A percentile compares a stretch with the other conserved stretches of the same genome.
These are phyloP conservation scores for Cavia aperea DNA, from an alignment of 2,113 vertebrate genomes.

Conservation along the genomic window DNA sequence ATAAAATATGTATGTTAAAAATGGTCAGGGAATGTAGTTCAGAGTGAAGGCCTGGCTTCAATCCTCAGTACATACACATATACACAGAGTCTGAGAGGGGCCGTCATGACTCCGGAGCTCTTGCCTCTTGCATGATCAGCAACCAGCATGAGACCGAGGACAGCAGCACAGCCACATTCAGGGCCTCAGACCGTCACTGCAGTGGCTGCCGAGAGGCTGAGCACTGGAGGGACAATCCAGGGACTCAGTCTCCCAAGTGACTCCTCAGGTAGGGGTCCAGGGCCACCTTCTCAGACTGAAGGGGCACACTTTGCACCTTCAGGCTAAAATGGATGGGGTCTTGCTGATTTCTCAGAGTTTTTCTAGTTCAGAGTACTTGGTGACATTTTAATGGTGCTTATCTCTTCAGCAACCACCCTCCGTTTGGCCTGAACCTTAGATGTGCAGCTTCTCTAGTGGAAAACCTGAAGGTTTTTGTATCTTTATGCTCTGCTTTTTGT, in stretches of 20 bases:
- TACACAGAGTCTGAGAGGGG: neutral
- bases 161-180: neutral
- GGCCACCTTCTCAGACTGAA: neutral
- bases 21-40: neutral
- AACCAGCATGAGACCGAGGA: neutral
- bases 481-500: neutral
- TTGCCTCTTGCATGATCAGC: neutral
- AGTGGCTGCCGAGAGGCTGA: neutral
- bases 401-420: neutral
- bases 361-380: neutral
- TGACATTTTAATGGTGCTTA: neutral
- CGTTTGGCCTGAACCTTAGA: neutral
- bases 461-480: neutral
- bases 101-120: neutral
- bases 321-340: neutral
- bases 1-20: neutral
- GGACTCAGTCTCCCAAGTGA: neutral
- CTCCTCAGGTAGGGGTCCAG: neutral
- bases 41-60: neutral
- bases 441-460: neutral
- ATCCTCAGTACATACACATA: neutral
- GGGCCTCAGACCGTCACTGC: neutral
- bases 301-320: neutral
- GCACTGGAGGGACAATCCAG: neutral
- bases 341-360: neutral